Percentiles rank a stretch among this genome's conserved stretches.
These are phyloP conservation scores for Clivina fossor DNA, from an alignment of 2,888 invertebrate genomes.

Conservation along the genomic window DNA sequence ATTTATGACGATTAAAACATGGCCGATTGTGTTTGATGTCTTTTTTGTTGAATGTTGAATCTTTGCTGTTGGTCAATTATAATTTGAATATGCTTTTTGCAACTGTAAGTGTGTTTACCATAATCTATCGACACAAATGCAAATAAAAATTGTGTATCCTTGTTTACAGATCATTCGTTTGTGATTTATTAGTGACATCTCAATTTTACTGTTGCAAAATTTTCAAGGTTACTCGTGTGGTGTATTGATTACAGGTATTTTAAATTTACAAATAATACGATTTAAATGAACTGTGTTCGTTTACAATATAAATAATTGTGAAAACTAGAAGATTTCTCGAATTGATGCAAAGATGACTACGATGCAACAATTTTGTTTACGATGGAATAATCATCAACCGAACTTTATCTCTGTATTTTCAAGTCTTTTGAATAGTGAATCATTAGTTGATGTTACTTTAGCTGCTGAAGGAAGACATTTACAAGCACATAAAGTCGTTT, in stretches of 20 bases:
- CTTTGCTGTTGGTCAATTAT: slow-evolving; percentile 18
- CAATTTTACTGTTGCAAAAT: slow-evolving; percentile 42
- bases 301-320: too few species aligned
- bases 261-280: slow-evolving; percentile 40
- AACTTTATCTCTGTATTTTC: slow-evolving; percentile 90
- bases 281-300: too few species aligned
- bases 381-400: slow-evolving; percentile 94
- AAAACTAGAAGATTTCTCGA: too few species aligned
- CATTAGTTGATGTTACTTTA: slow-evolving; percentile 85
- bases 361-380: slow-evolving; percentile 55
- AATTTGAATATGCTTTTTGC: slow-evolving; percentile 22
- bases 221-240: slow-evolving; percentile 49
- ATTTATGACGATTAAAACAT: slow-evolving; percentile 16
- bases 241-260: slow-evolving; percentile 47
- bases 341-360: slow-evolving; percentile 47
- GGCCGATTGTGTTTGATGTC: slow-evolving; percentile 24
- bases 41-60: slow-evolving; percentile 17
- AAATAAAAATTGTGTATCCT: not conserved
- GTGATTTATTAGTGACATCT: slow-evolving; percentile 42
- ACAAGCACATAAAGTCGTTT: slow-evolving; percentile 85
- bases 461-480: slow-evolving; percentile 88
- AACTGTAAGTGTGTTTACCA: slow-evolving; percentile 16
- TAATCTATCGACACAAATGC: too few species aligned
- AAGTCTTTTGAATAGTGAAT: slow-evolving; percentile 77
- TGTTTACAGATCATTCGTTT: slow-evolving; percentile 16